Evolutionary conservation across 1,140 invertebrate species (phyloP).

Genomic region (Ceratina japonica): DNA sequence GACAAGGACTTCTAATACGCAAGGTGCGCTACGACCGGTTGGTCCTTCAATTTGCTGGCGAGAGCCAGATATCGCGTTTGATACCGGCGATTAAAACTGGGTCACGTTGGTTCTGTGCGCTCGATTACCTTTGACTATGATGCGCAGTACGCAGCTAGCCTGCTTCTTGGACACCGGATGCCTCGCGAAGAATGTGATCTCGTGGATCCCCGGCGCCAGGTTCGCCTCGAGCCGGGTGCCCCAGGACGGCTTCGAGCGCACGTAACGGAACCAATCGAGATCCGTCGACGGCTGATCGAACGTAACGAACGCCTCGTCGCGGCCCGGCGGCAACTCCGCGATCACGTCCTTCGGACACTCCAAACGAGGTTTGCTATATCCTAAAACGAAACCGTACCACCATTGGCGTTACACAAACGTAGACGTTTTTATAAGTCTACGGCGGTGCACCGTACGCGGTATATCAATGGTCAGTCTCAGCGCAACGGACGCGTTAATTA

Average conservation of each 20-base stretch:
- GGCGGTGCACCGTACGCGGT: too few relatives aligned
- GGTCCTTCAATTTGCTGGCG: too few relatives aligned
- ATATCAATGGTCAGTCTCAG: background rate
- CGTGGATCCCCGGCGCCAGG: constrained; percentile 73
- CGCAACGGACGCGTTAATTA: background rate
- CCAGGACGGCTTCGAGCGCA: constrained; percentile 77
- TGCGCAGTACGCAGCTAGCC: constrained; percentile 74
- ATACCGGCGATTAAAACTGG: constrained; percentile 14
- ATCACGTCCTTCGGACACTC: constrained; percentile 76
- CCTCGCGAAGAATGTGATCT: constrained; percentile 76
- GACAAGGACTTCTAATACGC: constrained; percentile 16
- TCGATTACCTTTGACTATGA: constrained; percentile 74
- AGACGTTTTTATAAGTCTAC: background rate
- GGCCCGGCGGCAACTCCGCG: constrained; percentile 72
- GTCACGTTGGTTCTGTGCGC: constrained; percentile 44
- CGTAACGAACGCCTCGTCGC: constrained; percentile 75
- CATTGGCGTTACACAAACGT: too few relatives aligned
- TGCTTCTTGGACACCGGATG: constrained; percentile 78
- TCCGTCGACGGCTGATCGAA: constrained; percentile 78
- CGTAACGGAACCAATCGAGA: constrained; percentile 79
- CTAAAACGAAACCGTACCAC: constrained; percentile 55
- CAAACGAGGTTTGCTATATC: constrained; percentile 75
- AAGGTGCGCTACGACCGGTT: constrained; percentile 14
- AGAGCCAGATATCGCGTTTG: too few relatives aligned
- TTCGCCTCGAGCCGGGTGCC: constrained; percentile 76